Evolutionary conservation across 1,140 invertebrate species (phyloP).

Genomic region (Drosophila kikkawai): DNA sequence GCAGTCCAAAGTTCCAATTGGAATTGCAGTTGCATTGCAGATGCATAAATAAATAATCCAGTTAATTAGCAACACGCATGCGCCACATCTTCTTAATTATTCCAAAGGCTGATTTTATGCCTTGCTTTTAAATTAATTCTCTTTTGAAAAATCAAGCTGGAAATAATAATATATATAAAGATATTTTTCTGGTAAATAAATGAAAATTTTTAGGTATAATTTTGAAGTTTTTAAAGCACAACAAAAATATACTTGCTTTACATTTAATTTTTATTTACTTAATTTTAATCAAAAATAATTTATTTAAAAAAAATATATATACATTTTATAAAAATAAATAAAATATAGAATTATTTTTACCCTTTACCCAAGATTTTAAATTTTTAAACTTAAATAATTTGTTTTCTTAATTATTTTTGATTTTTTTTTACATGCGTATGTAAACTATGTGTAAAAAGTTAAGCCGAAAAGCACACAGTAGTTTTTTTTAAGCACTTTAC

Average conservation of each 20-base stretch:
- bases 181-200: background rate
- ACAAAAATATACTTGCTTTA: background rate
- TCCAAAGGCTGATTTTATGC: background rate
- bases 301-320: background rate
- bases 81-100: slow-evolving; percentile 23
- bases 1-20: slow-evolving; percentile 44
- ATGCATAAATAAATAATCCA: slow-evolving; percentile 48
- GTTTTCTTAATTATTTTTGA: slow-evolving; percentile 12
- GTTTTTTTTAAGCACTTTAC: slow-evolving; percentile 10
- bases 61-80: slow-evolving; percentile 48
- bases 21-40: slow-evolving; percentile 10
- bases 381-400: background rate
- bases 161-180: background rate
- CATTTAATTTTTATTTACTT: background rate
- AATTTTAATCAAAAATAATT: background rate
- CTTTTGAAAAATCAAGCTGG: background rate
- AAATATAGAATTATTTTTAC: background rate
- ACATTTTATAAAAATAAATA: background rate
- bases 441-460: slow-evolving; percentile 3
- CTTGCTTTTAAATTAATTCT: too few relatives aligned
- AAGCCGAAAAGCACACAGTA: slow-evolving; percentile 50
- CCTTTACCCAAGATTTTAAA: background rate
- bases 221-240: too few relatives aligned
- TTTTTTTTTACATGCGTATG: background rate
- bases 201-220: too few relatives aligned